phyloP scores from a whole-genome alignment of 30 jellyfish, hydroid and myxozoan species.

The Rhopilema esculentum region DNA sequence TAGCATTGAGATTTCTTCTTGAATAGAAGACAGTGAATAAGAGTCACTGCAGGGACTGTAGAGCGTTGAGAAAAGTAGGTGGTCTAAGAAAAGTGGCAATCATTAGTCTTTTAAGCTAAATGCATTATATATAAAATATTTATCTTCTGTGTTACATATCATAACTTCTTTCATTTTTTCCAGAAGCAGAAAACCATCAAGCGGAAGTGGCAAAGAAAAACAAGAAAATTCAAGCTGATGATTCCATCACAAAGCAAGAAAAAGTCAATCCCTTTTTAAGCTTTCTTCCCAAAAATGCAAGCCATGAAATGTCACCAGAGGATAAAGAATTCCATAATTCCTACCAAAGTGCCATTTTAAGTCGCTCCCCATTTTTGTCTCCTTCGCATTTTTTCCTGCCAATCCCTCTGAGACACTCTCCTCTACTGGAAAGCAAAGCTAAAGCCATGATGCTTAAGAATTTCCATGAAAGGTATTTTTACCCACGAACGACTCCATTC shows the following conservation, averaged over 20 bases:
- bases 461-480: conserved; percentile 47
- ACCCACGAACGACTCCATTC: conserved; percentile 40
- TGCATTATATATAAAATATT: no score
- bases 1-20: not conserved
- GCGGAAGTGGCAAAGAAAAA: not conserved
- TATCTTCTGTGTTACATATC: no score
- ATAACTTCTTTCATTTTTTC: not conserved
- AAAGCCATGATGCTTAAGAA: conserved; percentile 43
- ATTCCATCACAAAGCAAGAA: not conserved
- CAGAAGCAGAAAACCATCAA: conserved; percentile 2
- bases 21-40: no score
- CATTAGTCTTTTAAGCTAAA: no score
- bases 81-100: no score
- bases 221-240: not conserved
- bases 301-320: conserved; percentile 10
- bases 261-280: conserved; percentile 66
- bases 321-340: conserved; percentile 1
- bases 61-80: no score
- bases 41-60: no score
- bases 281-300: conserved; percentile 34
- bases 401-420: conserved; percentile 37
- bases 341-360: conserved; percentile 23
- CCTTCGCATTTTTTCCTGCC: conserved; percentile 61
- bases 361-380: conserved; percentile 50
- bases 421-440: conserved; percentile 21